Evolutionary conservation across 2,113 vertebrate genomes (phyloP).

Genomic region (Dromaius novaehollandiae): DNA sequence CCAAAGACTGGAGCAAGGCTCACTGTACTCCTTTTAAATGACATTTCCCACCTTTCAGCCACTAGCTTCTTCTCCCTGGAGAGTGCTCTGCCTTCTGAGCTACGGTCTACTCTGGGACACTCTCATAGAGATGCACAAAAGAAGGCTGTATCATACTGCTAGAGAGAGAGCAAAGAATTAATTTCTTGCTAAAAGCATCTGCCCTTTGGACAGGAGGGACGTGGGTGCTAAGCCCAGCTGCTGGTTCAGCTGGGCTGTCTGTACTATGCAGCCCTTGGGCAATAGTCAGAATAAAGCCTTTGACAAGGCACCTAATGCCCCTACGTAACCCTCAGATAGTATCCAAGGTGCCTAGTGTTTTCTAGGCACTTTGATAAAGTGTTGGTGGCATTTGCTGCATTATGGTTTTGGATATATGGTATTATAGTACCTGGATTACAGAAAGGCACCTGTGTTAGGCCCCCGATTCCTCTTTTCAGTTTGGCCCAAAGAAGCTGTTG

Average conservation of each 20-base stretch:
- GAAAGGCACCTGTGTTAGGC: not conserved
- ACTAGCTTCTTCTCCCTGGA: not conserved
- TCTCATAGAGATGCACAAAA: not conserved
- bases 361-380: not conserved
- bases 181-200: not conserved
- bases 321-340: not conserved
- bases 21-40: not conserved
- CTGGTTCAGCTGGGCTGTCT: not conserved
- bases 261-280: not conserved
- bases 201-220: not conserved
- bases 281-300: not conserved
- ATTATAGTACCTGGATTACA: not conserved
- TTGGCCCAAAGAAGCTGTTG: not conserved
- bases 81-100: not conserved
- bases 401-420: not conserved
- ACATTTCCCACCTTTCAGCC: not conserved
- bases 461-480: not conserved
- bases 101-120: not conserved
- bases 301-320: not conserved
- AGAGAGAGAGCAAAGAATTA: not conserved
- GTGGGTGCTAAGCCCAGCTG: rapidly evolving
- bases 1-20: not conserved
- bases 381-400: not conserved
- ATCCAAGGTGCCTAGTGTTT: not conserved
- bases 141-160: not conserved